Percentiles rank a stretch among this genome's conserved stretches.
Conservation (phyloP, 2,888 invertebrate species). For the Sclerodermus sp. region DNA sequence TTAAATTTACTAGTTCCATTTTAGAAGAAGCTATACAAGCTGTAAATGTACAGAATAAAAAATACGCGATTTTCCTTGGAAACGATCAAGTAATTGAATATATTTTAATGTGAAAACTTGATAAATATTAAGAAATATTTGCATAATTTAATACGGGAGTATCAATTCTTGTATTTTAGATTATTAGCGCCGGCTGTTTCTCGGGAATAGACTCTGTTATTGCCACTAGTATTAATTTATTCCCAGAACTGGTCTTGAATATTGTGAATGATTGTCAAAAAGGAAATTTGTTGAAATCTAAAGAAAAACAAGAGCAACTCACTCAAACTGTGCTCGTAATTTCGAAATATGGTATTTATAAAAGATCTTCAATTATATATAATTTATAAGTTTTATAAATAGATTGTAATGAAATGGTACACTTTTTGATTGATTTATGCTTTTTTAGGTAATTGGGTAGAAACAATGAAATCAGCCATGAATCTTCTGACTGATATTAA, state of each 20-base stretch:
- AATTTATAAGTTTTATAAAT: neutral
- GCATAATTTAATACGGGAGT: neutral
- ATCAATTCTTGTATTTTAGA: slow-evolving; percentile 56
- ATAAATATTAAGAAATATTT: slow-evolving; percentile 1
- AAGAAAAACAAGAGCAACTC: slow-evolving; percentile 60
- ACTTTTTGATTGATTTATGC: neutral
- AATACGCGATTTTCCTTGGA: slow-evolving; percentile 67
- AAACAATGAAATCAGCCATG: slow-evolving; percentile 73
- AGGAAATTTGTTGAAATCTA: slow-evolving; percentile 60
- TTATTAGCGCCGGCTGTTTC: slow-evolving; percentile 68
- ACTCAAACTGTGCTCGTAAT: slow-evolving; percentile 47
- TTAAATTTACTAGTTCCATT: slow-evolving; percentile 80
- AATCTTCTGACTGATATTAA: slow-evolving; percentile 64
- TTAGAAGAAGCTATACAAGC: slow-evolving; percentile 70
- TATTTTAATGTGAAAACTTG: neutral
- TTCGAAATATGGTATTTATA: slow-evolving; percentile 57
- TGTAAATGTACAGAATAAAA: slow-evolving; percentile 59
- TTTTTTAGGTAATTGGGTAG: slow-evolving; percentile 67
- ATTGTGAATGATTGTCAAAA: slow-evolving; percentile 62
- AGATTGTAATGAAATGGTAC: neutral
- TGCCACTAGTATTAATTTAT: slow-evolving; percentile 70
- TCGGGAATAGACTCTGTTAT: slow-evolving; percentile 75
- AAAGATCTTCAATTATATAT: no score
- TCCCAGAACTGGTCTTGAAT: slow-evolving; percentile 63
- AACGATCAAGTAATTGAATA: slow-evolving; percentile 65